Conservation (phyloP, 2,888 invertebrate species). For the Acanthacorydalis orientalis region DNA sequence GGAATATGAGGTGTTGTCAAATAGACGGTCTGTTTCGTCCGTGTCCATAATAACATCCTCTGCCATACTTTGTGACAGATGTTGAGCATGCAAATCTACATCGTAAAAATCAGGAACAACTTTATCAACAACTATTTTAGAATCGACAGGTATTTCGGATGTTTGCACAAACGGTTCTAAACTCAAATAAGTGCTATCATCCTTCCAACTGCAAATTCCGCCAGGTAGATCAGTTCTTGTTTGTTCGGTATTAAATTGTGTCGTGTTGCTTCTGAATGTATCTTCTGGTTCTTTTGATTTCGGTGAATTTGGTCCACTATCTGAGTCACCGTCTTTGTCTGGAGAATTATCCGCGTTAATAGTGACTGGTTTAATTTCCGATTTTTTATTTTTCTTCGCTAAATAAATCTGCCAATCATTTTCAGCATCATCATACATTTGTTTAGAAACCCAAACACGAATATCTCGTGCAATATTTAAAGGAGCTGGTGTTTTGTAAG, state of each 20-base stretch:
- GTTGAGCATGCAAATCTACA: constrained; percentile 5
- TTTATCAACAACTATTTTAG: background rate
- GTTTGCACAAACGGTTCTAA: constrained; percentile 30
- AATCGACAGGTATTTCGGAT: background rate
- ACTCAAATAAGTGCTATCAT: constrained; percentile 60
- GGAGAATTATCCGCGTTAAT: constrained; percentile 22
- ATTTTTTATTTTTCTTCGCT: constrained; percentile 28
- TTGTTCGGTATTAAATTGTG: constrained; percentile 33
- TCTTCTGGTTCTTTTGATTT: constrained; percentile 11
- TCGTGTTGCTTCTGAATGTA: constrained; percentile 8
- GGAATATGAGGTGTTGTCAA: background rate
- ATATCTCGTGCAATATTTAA: too few relatives aligned
- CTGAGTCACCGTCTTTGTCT: constrained; percentile 40
- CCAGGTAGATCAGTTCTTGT: constrained; percentile 60
- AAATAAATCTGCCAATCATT: constrained; percentile 37
- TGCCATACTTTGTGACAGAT: constrained; percentile 12
- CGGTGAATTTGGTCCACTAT: constrained; percentile 30
- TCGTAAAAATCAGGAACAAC: background rate
- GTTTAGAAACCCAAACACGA: constrained; percentile 38
- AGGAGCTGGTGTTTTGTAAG: too few relatives aligned
- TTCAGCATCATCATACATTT: constrained; percentile 48
- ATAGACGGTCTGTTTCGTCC: constrained; percentile 7
- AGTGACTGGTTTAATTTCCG: constrained; percentile 10
- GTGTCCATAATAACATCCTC: constrained; percentile 12
- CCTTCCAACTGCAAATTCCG: constrained; percentile 67